These are phyloP conservation scores for Unio delphinus DNA, from an alignment of 2,888 invertebrate species.

Conservation along the genomic window DNA sequence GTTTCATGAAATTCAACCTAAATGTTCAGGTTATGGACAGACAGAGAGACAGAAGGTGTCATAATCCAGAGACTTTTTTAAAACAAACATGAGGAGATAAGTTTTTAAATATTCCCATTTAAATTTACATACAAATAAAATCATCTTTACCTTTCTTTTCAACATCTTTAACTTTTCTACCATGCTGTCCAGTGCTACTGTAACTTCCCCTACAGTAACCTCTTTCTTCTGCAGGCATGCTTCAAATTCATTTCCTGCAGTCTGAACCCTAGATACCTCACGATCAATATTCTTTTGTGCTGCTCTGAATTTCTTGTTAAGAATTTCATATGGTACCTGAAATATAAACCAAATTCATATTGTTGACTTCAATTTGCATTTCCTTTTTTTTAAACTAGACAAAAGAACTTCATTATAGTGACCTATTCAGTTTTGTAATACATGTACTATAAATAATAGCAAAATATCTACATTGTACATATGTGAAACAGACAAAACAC, in stretches of 20 bases:
- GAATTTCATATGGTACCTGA: constrained; percentile 96
- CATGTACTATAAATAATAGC: too few species aligned
- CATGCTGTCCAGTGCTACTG: constrained; percentile 87
- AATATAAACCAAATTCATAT: constrained; percentile 21
- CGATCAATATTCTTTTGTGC: constrained; percentile 95
- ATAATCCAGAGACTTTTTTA: too few species aligned
- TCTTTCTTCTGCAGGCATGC: constrained; percentile 78
- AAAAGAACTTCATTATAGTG: too few species aligned
- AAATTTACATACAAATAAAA: neutral
- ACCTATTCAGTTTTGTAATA: too few species aligned
- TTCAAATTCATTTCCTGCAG: constrained; percentile 85
- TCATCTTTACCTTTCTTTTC: constrained; percentile 82
- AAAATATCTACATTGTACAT: too few species aligned
- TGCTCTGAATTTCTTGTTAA: constrained; percentile 96
- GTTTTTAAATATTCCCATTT: too few species aligned
- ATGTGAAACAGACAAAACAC: too few species aligned
- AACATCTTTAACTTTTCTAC: constrained; percentile 89
- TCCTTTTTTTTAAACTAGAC: too few species aligned
- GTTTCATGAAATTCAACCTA: too few species aligned
- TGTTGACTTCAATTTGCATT: neutral
- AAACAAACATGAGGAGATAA: too few species aligned
- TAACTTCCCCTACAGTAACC: constrained; percentile 73
- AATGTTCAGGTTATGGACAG: too few species aligned
- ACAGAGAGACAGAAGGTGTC: too few species aligned
- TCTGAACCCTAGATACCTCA: constrained; percentile 85